Percentiles rank a stretch among this genome's conserved stretches.
phyloP scores from a whole-genome alignment of 1,140 invertebrate species.

The Lysiphlebus fabarum region DNA sequence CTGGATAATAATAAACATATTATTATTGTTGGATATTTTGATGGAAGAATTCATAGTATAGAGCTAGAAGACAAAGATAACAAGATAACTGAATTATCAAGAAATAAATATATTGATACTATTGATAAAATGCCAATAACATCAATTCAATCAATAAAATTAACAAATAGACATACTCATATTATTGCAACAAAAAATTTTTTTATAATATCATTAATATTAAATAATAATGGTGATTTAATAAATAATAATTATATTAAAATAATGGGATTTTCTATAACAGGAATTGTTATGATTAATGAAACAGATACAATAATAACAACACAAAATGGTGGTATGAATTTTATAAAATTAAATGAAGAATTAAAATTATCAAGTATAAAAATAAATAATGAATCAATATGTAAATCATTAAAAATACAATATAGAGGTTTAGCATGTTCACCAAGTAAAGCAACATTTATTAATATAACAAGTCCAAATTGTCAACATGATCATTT shows the following conservation, averaged over 20 bases:
- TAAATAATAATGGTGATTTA: slow-evolving; percentile 16
- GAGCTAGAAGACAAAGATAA: slow-evolving; percentile 25
- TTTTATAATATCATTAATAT: slow-evolving; percentile 15
- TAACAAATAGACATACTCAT: slow-evolving; percentile 13
- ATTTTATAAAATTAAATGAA: slow-evolving; percentile 21
- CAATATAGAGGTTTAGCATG: slow-evolving; percentile 43
- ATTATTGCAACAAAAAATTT: slow-evolving; percentile 16
- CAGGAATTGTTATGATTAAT: slow-evolving; percentile 30
- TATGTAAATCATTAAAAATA: slow-evolving; percentile 29
- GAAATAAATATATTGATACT: slow-evolving; percentile 31
- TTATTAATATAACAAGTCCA: slow-evolving; percentile 43
- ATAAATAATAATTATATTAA: slow-evolving; percentile 7
- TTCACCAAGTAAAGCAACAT: slow-evolving; percentile 38
- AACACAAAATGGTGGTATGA: slow-evolving; percentile 41
- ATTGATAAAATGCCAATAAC: slow-evolving; percentile 37
- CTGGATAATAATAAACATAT: slow-evolving; percentile 28
- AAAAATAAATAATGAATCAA: slow-evolving; percentile 26
- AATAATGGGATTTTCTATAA: slow-evolving; percentile 18
- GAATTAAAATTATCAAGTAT: slow-evolving; percentile 22
- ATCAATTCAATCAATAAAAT: slow-evolving; percentile 30
- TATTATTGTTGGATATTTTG: slow-evolving; percentile 41
- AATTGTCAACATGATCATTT: slow-evolving; percentile 45
- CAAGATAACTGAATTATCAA: slow-evolving; percentile 20
- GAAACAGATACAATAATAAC: slow-evolving; percentile 32
- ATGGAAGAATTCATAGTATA: slow-evolving; percentile 39